These are phyloP conservation scores for Atta cephalotes DNA, from an alignment of 1,140 invertebrate genomes.

Conservation along the genomic window DNA sequence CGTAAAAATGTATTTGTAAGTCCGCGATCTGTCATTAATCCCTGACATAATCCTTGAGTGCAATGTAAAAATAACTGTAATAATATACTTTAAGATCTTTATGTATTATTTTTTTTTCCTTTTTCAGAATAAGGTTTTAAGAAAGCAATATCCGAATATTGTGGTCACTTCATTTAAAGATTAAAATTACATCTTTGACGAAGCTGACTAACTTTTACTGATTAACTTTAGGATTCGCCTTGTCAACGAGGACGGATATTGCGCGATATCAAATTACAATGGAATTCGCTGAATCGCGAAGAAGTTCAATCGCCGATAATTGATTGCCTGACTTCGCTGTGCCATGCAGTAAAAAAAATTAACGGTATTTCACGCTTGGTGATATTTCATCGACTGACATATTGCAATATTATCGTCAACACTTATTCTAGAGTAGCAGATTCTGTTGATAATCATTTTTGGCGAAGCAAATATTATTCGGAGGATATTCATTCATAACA, in stretches of 20 bases:
- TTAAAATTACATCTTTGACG: not conserved
- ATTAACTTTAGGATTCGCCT: not conserved
- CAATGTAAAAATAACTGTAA: too few species aligned
- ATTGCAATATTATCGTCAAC: conserved; percentile 73
- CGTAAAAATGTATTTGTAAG: too few species aligned
- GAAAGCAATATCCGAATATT: too few species aligned
- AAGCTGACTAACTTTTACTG: not conserved
- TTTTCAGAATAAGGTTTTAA: too few species aligned
- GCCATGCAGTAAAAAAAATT: conserved; percentile 40
- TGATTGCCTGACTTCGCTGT: conserved; percentile 46
- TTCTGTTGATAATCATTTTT: conserved; percentile 71
- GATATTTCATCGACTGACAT: conserved; percentile 68
- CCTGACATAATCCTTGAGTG: too few species aligned
- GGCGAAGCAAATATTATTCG: conserved; percentile 60
- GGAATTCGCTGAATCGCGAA: conserved; percentile 70
- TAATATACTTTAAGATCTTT: too few species aligned
- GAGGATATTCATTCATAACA: conserved; percentile 53
- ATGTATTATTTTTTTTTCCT: too few species aligned
- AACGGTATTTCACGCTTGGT: conserved; percentile 61
- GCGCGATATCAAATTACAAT: conserved; percentile 64
- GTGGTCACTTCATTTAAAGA: not conserved
- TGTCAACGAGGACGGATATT: not conserved
- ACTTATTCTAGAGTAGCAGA: conserved; percentile 67
- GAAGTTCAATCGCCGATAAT: conserved; percentile 73
- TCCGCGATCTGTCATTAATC: too few species aligned